Percentiles rank a stretch among this genome's conserved stretches.
Evolutionary conservation across 2,797 vertebrate species (phyloP).

Genomic region (Pipistrellus pipistrellus): DNA sequence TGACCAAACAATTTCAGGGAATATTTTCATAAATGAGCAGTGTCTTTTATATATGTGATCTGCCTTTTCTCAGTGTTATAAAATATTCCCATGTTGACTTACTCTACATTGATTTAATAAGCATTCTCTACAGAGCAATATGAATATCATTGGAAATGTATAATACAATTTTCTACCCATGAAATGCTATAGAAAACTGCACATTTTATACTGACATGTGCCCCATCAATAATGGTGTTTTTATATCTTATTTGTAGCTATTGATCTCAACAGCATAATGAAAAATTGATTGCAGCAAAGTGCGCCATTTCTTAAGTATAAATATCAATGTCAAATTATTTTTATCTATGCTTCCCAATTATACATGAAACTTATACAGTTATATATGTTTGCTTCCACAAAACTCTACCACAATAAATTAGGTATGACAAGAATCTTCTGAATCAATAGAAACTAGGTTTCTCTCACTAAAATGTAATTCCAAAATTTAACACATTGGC

Average conservation of each 20-base stretch:
- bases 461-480: slow-evolving; percentile 87
- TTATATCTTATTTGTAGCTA: slow-evolving; percentile 92
- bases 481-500: slow-evolving; percentile 88
- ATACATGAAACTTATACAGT: slow-evolving; percentile 88
- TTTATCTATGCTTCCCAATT: slow-evolving; percentile 91
- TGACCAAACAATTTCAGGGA: slow-evolving; percentile 41
- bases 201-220: slow-evolving; percentile 88
- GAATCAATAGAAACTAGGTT: slow-evolving; percentile 88
- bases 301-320: slow-evolving; percentile 89
- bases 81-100: slow-evolving; percentile 84
- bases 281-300: slow-evolving; percentile 91
- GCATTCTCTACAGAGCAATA: slow-evolving; percentile 88
- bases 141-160: slow-evolving; percentile 87
- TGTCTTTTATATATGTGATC: slow-evolving; percentile 74
- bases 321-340: slow-evolving; percentile 92
- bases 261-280: slow-evolving; percentile 91
- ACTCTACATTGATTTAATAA: slow-evolving; percentile 90
- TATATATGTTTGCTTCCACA: slow-evolving; percentile 88
- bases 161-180: slow-evolving; percentile 89
- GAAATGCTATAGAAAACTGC: slow-evolving; percentile 88
- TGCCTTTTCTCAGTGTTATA: slow-evolving; percentile 83
- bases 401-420: slow-evolving; percentile 87
- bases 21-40: slow-evolving; percentile 67
- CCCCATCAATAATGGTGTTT: slow-evolving; percentile 91
- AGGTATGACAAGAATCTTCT: slow-evolving; percentile 86